Evolutionary conservation across 2,113 vertebrate genomes (phyloP).

Genomic region (Rhizomys pruinosus): DNA sequence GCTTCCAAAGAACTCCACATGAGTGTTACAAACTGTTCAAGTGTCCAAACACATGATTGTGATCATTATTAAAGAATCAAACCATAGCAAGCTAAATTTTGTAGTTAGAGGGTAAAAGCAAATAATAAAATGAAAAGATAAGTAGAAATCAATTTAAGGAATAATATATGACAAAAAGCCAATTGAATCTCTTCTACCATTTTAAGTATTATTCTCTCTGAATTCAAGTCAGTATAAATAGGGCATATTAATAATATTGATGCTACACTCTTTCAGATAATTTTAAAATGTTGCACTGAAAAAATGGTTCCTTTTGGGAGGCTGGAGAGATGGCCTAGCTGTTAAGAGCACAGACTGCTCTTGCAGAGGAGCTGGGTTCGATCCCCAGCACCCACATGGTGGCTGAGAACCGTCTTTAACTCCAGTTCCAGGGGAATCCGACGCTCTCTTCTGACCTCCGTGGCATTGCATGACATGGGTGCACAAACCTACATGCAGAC

Average conservation of each 20-base stretch:
- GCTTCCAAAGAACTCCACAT: background rate
- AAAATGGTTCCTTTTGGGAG: too few species aligned
- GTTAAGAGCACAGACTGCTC: too few species aligned
- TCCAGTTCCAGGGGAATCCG: too few species aligned
- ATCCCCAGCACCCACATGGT: too few species aligned
- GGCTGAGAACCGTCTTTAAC: too few species aligned
- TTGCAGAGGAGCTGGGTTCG: too few species aligned
- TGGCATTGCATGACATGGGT: too few species aligned
- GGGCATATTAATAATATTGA: background rate
- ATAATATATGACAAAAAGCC: background rate
- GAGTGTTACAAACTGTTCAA: accelerated
- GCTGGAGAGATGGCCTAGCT: too few species aligned
- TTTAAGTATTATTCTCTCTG: background rate
- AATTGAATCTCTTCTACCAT: background rate
- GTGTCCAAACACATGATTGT: background rate
- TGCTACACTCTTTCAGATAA: background rate
- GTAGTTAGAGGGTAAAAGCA: background rate
- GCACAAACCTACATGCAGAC: too few species aligned
- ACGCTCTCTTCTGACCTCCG: too few species aligned
- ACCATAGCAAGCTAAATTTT: background rate
- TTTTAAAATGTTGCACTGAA: background rate
- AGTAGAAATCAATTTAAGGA: background rate
- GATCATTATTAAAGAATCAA: background rate
- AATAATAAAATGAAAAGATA: background rate
- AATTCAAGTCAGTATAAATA: background rate